These are phyloP conservation scores for Drosophila baimaii DNA, from an alignment of 1,140 invertebrate genomes.

Conservation along the genomic window DNA sequence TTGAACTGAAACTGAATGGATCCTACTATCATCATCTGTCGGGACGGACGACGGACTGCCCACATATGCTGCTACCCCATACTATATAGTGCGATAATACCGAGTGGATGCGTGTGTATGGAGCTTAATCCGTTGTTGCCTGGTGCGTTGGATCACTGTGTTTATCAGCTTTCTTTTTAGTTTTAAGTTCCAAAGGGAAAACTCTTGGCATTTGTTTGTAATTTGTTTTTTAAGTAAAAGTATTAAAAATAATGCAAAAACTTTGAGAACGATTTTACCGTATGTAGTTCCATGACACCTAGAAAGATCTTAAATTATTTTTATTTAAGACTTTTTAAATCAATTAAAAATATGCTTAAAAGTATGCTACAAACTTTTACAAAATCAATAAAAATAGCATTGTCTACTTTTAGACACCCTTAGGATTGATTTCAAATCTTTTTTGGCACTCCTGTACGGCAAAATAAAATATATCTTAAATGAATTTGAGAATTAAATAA, in stretches of 20 bases:
- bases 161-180: conserved; percentile 54
- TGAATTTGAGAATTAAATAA: no score
- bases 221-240: not conserved
- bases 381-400: no score
- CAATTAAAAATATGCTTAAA: not conserved
- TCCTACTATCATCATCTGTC: conserved; percentile 27
- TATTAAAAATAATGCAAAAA: not conserved
- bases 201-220: not conserved
- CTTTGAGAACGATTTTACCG: not conserved
- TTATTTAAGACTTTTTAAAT: no score
- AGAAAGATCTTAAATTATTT: no score
- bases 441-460: no score
- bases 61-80: conserved; percentile 25
- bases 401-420: not conserved
- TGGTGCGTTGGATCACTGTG: conserved; percentile 47
- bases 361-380: not conserved
- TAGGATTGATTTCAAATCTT: not conserved
- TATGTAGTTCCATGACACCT: no score
- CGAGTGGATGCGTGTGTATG: conserved; percentile 22
- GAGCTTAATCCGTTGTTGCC: conserved; percentile 70
- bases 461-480: no score
- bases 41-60: conserved; percentile 15
- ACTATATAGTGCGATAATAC: conserved; percentile 57
- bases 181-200: not conserved
- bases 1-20: conserved; percentile 47